Base-by-base conservation (phyloP, 1,140 invertebrate species). In the Trachymyrmex cornetzi region DNA sequence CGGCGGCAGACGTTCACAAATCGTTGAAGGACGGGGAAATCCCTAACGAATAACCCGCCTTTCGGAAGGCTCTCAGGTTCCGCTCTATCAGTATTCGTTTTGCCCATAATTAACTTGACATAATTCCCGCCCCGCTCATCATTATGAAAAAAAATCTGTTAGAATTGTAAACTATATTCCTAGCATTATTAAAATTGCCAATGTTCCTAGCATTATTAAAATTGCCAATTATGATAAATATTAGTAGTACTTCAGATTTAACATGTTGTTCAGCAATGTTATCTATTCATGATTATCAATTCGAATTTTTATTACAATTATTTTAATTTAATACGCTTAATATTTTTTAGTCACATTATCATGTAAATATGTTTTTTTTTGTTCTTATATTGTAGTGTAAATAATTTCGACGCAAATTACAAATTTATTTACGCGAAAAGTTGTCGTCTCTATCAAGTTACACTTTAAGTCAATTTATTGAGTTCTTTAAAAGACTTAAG, bases 11-110 rank as follows among this genome's bases (percentile, higher is more conserved):
- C 88, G 84, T 88, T 87, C 81, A 86, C 80, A 86, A 77, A 74
- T 80, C 85, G 69, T 85, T 92, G 91, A 92, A 92, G 91, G 92
- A 88, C 91, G 92, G 92, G 92, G 88, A 92, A 92, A 91, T 87
- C 92, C 91, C 90, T 86, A 34, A 59, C 77, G 50, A 55, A 55
- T 57, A 81, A 44, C 55, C 69, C 38, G 55, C 69, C 69, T 84
- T 72, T 75, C 55, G 55, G 64, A 64, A 72, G 69, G 69, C 55
- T 74, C 80, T 74, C 69, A 74, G 24, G 55, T 61, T 74, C 27
- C 38, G 55, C 38, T 34, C 22, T 61, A 74, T 75, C 69, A 63
- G 59, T 84, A 72, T 48, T 24, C 67, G 57, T 22, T 61, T 74
- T 74, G 53, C n/a, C n/a, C 19, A 27, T 50, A 50, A 84, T 84